Evolutionary conservation across 2,888 invertebrate genomes (phyloP).

Genomic region (Ormyrus thymus): DNA sequence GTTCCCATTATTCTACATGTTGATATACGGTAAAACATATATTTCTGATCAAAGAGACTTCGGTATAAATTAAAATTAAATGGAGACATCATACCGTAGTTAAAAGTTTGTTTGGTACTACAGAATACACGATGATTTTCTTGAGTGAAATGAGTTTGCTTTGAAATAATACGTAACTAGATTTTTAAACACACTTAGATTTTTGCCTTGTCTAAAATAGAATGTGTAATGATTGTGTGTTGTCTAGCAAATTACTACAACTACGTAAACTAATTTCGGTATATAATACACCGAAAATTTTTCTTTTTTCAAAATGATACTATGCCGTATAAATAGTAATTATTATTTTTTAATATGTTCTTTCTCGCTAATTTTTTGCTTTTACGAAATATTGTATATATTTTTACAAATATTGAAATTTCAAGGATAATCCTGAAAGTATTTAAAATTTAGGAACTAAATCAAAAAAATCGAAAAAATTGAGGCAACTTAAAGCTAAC

Average conservation of each 20-base stretch:
- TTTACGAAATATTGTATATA: background rate
- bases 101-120: too few species aligned
- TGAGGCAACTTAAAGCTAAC: slow-evolving; percentile 38
- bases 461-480: slow-evolving; percentile 53
- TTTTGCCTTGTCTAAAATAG: background rate
- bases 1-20: slow-evolving; percentile 5
- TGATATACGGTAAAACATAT: too few species aligned
- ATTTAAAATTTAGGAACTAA: slow-evolving; percentile 49
- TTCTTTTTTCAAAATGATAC: background rate
- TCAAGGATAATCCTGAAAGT: slow-evolving; percentile 21
- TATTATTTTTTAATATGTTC: too few species aligned
- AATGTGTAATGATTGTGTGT: too few species aligned
- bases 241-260: too few species aligned
- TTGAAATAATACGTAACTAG: background rate
- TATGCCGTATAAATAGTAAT: too few species aligned
- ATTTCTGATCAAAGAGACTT: too few species aligned
- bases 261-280: background rate
- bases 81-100: too few species aligned
- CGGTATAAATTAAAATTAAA: too few species aligned
- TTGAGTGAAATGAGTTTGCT: background rate
- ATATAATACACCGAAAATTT: background rate
- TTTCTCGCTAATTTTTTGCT: too few species aligned
- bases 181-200: background rate
- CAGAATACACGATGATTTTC: too few species aligned
- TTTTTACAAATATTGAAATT: background rate